Evolutionary conservation across 2,113 vertebrate genomes (phyloP), one percentile per base, ranked within the genome.

Genomic region (Dasypus novemcinctus): DNA sequence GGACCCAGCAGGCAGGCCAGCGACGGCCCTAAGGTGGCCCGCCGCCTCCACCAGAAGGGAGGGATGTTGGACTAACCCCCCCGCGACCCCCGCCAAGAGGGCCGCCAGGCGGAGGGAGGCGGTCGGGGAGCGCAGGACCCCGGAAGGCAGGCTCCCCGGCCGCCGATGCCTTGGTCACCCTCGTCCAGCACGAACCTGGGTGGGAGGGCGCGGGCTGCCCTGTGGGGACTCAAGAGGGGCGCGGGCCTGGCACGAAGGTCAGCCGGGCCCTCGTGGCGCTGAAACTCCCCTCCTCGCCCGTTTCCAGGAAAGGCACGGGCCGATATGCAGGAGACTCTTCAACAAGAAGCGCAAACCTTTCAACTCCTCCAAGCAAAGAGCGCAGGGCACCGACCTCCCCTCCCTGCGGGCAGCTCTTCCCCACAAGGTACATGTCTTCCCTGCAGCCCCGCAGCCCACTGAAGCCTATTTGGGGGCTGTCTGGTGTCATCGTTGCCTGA

Each of bases 361-460:
- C 97, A 97, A 57, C 96, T 98, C 98, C 86, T 91, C 97, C 93
- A 98, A 98, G 91, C 97, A 98, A 88, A 97, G 98, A 91, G 93
- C 97, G 57, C 57, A 87, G 59, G 97, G 98, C 92, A 97, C 95
- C 64, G 97, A 98, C 79, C 95, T 97, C 29, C 46, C 66, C n/a
- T 18, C 95, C 0, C 78, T 97, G 91, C 96, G 68, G 74, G 97
- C 49, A 31, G 52, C 94, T 52, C 46, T 71, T 33, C 93, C 11
- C 0, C 6, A 69, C 81, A 98, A 98, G 97, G 97, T 98, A 93
- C 71, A 46, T 86, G 10, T 59, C 49, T 76, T 80, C 72, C 94
- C 89, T 84, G 29, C 80, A n/a, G 52, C 96, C 41, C 69, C 23
- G 33, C 49, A 83, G 95, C 74, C 64, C 66, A 52, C 43, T 43